A percentile compares a stretch with the other conserved stretches of the same genome.
phyloP scores from a whole-genome alignment of 2,888 invertebrate species.

The Globia sparganii region DNA sequence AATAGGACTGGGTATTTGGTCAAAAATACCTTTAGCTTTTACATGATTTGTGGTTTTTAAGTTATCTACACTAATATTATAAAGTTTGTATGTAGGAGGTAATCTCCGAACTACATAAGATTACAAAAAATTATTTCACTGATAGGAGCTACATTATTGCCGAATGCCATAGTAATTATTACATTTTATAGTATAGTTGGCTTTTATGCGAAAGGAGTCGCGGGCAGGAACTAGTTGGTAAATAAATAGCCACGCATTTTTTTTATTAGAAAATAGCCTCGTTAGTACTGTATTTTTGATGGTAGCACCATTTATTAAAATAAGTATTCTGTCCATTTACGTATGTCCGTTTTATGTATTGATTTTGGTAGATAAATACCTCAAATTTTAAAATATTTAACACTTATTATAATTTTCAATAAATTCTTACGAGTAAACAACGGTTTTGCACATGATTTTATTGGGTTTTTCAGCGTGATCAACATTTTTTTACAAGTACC shows the following conservation, averaged over 20 bases:
- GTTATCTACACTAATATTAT: slow-evolving; percentile 4
- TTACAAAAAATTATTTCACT: neutral
- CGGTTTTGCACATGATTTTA: too few relatives aligned
- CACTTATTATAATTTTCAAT: too few relatives aligned
- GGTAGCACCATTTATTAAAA: slow-evolving; percentile 15
- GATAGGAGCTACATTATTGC: neutral
- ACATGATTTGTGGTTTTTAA: neutral
- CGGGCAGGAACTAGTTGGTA: neutral
- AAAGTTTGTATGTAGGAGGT: neutral
- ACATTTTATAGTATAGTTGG: neutral
- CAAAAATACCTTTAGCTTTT: slow-evolving; percentile 1
- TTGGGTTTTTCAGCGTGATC: too few relatives aligned
- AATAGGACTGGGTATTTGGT: slow-evolving; percentile 9
- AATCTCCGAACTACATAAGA: neutral
- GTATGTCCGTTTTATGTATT: too few relatives aligned
- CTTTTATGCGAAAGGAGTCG: neutral
- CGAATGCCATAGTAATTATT: neutral
- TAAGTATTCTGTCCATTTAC: neutral
- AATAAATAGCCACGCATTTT: slow-evolving; percentile 7
- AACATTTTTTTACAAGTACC: too few relatives aligned
- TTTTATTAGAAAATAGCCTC: neutral
- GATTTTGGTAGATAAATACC: too few relatives aligned
- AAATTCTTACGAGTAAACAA: too few relatives aligned
- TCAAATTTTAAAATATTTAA: too few relatives aligned
- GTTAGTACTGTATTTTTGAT: slow-evolving; percentile 12